phyloP scores from a whole-genome alignment of 2,797 vertebrate species.

The Heteromormyrus szaboi region DNA sequence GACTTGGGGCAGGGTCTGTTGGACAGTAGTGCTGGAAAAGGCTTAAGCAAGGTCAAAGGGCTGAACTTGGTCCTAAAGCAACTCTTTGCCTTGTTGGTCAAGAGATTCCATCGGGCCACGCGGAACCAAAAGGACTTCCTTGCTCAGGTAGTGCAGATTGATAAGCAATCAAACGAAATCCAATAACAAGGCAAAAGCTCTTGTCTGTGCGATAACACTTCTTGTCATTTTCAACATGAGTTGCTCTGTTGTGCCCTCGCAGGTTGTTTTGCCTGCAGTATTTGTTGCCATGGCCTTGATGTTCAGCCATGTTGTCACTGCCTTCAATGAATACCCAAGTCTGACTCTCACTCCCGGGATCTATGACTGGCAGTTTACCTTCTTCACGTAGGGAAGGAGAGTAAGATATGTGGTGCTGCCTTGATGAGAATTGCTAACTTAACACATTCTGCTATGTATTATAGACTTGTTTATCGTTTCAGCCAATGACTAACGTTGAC shows the following conservation, averaged over 20 bases:
- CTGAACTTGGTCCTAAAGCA: slow-evolving; percentile 68
- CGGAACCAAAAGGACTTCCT: slow-evolving; percentile 86
- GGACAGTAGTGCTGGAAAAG: slow-evolving; percentile 50
- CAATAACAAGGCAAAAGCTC: too few relatives aligned
- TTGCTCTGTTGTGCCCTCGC: slow-evolving; percentile 7
- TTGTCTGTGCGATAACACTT: neutral
- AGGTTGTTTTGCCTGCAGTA: slow-evolving; percentile 85
- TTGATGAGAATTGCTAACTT: too few relatives aligned
- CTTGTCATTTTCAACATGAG: neutral
- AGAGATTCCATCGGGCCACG: slow-evolving; percentile 73
- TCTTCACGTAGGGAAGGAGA: slow-evolving; percentile 74
- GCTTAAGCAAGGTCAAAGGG: slow-evolving; percentile 70
- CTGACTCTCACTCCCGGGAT: slow-evolving; percentile 89
- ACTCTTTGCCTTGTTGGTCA: slow-evolving; percentile 78
- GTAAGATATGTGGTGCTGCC: neutral
- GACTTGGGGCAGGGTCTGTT: neutral
- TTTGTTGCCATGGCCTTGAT: slow-evolving; percentile 83
- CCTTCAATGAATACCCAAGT: slow-evolving; percentile 88
- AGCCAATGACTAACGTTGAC: too few relatives aligned
- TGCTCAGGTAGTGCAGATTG: slow-evolving; percentile 70
- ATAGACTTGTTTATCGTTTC: too few relatives aligned
- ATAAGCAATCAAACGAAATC: neutral
- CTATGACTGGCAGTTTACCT: slow-evolving; percentile 85
- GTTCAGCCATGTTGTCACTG: slow-evolving; percentile 80
- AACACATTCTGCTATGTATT: too few relatives aligned